Conservation (phyloP, 2,888 invertebrate species). For the Neuroscelio doddi region DNA sequence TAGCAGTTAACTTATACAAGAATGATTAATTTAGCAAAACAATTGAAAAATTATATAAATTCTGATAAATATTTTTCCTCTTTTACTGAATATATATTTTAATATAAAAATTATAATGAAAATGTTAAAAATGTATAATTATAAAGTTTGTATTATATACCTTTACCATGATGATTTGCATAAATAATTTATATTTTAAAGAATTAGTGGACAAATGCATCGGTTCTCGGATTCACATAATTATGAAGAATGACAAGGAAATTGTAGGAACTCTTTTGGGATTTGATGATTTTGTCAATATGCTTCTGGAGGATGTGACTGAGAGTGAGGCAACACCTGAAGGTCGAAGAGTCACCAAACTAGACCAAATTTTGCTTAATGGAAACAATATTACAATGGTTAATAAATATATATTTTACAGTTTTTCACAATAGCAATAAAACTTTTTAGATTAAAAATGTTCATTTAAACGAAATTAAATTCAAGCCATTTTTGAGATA, state of each 20-base stretch:
- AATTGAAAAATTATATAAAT: too few relatives aligned
- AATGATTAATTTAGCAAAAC: too few relatives aligned
- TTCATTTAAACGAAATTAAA: background rate
- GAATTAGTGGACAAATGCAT: constrained; percentile 99
- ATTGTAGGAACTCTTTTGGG: constrained; percentile 98
- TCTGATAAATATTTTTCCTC: too few relatives aligned
- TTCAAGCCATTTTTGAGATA: too few relatives aligned
- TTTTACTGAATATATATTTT: too few relatives aligned
- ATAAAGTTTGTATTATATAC: too few relatives aligned
- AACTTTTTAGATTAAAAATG: constrained; percentile 3
- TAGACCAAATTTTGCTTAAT: constrained; percentile 98
- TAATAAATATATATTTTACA: constrained; percentile 38
- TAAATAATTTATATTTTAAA: too few relatives aligned
- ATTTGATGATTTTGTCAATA: constrained; percentile 99
- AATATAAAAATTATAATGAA: too few relatives aligned
- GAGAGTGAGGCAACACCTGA: constrained; percentile 99
- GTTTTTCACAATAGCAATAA: constrained; percentile 5
- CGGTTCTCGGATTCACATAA: constrained; percentile 98
- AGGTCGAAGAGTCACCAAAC: constrained; percentile 94
- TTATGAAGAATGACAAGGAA: constrained; percentile 99
- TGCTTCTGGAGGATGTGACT: constrained; percentile 97
- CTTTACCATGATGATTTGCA: too few relatives aligned
- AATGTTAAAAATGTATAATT: too few relatives aligned
- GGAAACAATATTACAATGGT: constrained; percentile 99
- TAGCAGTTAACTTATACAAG: too few relatives aligned